Conservation (phyloP, 2,888 invertebrate genomes). For the Drosophila infuscata region DNA sequence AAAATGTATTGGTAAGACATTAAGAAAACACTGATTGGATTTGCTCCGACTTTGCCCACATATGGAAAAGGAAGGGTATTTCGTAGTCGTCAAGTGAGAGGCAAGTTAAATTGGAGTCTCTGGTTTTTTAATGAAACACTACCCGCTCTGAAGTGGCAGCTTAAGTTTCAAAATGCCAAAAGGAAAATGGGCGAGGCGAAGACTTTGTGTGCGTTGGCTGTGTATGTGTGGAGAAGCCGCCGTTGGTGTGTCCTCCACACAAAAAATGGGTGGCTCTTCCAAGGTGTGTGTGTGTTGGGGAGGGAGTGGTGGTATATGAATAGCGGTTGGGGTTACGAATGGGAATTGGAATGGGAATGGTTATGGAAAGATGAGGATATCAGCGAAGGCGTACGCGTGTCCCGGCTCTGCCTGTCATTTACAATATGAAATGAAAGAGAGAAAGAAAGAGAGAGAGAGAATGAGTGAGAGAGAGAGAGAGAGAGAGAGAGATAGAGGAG, state of each 20-base stretch:
- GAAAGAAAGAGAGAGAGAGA: constrained; percentile 32
- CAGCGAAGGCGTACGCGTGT: constrained; percentile 39
- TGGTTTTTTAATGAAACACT: constrained; percentile 72
- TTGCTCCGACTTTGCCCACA: background rate
- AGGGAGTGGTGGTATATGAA: background rate
- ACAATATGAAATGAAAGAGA: constrained; percentile 30
- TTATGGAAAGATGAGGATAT: constrained; percentile 5
- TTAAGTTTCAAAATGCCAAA: constrained; percentile 72
- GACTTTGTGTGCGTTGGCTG: constrained; percentile 1
- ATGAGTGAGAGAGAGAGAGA: constrained; percentile 14
- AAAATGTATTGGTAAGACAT: background rate
- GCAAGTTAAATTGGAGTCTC: constrained; percentile 1
- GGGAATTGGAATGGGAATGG: constrained; percentile 4
- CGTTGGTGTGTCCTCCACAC: constrained; percentile 6
- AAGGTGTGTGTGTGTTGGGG: background rate
- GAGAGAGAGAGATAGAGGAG: constrained; percentile 12
- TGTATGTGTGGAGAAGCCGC: constrained; percentile 20
- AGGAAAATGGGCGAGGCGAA: constrained; percentile 65
- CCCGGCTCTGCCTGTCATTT: constrained; percentile 24
- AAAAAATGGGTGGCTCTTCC: background rate
- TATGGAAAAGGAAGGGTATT: constrained; percentile 2
- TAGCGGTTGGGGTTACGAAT: constrained; percentile 9
- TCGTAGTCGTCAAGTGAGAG: background rate
- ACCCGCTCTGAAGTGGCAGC: constrained; percentile 71
- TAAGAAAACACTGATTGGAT: background rate